Percentiles rank a stretch among this genome's conserved stretches.
phyloP scores from a whole-genome alignment of 2,113 vertebrate species.

The Meles meles region DNA sequence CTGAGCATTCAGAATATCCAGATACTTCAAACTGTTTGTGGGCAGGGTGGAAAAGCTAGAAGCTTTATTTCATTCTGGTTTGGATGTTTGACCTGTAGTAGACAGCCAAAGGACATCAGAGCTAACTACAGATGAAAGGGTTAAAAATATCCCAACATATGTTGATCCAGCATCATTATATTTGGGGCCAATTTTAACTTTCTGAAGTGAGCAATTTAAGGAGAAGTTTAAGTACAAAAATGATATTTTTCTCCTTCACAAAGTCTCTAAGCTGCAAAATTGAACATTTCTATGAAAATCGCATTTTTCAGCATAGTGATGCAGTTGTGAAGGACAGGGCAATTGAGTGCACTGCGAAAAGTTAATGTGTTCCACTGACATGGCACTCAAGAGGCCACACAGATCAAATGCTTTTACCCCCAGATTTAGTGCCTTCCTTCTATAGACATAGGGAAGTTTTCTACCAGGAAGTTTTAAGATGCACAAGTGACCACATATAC shows the following conservation, averaged over 20 bases:
- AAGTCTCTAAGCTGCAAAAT: conserved; percentile 60
- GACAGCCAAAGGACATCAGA: neutral
- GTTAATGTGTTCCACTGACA: conserved; percentile 44
- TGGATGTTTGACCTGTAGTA: neutral
- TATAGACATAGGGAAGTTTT: neutral
- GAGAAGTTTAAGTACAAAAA: conserved; percentile 46
- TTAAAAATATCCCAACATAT: conserved; percentile 37
- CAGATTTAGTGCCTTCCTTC: neutral
- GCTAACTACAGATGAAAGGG: conserved; percentile 12
- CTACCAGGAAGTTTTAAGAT: neutral
- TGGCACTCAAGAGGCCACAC: neutral
- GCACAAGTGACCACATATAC: neutral
- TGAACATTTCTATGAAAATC: conserved; percentile 69
- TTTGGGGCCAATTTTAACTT: conserved; percentile 37
- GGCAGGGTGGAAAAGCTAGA: neutral
- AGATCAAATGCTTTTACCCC: neutral
- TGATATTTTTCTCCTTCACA: conserved; percentile 33
- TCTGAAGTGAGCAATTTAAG: conserved; percentile 56
- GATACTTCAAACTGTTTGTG: neutral
- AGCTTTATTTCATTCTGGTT: neutral
- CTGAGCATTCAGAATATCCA: neutral
- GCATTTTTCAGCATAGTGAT: conserved; percentile 65
- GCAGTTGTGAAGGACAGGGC: conserved; percentile 54
- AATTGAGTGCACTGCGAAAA: conserved; percentile 45
- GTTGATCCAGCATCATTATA: neutral